phyloP scores from a whole-genome alignment of 2,888 invertebrate species.

The Vesta saturnalis region DNA sequence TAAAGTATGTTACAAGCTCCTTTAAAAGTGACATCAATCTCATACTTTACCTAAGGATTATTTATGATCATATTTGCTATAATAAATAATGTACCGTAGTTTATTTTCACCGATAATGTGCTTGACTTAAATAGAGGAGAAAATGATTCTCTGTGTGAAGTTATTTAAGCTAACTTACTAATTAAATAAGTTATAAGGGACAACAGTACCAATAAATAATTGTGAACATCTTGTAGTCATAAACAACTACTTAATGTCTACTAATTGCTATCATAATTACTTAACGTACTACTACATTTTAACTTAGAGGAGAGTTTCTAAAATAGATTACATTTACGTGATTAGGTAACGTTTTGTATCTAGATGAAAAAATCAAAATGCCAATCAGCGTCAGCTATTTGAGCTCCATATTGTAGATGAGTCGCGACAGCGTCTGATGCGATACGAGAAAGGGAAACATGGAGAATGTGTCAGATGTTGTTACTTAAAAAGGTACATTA shows the following conservation, averaged over 20 bases:
- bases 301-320: conserved; percentile 9
- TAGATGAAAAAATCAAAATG: conserved; percentile 48
- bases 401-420: conserved; percentile 56
- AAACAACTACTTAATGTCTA: conserved; percentile 9
- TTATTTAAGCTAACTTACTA: conserved; percentile 27
- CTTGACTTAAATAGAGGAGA: conserved; percentile 36
- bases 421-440: conserved; percentile 61
- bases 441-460: conserved; percentile 56
- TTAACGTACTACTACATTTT: conserved; percentile 4
- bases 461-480: conserved; percentile 60
- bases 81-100: conserved; percentile 43
- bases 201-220: conserved; percentile 16
- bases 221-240: conserved; percentile 9
- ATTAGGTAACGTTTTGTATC: conserved; percentile 44
- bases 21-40: conserved; percentile 36
- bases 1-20: conserved; percentile 26
- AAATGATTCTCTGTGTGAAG: conserved; percentile 25
- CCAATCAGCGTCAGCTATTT: conserved; percentile 61
- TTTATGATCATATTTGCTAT: conserved; percentile 45
- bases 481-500: conserved; percentile 56
- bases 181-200: conserved; percentile 16
- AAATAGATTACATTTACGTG: conserved; percentile 29
- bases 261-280: conserved; percentile 13
- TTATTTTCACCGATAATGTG: conserved; percentile 35
- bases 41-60: conserved; percentile 42